Base-by-base conservation (phyloP, 1,140 invertebrate genomes). In the Wiebesia pumilae region DNA sequence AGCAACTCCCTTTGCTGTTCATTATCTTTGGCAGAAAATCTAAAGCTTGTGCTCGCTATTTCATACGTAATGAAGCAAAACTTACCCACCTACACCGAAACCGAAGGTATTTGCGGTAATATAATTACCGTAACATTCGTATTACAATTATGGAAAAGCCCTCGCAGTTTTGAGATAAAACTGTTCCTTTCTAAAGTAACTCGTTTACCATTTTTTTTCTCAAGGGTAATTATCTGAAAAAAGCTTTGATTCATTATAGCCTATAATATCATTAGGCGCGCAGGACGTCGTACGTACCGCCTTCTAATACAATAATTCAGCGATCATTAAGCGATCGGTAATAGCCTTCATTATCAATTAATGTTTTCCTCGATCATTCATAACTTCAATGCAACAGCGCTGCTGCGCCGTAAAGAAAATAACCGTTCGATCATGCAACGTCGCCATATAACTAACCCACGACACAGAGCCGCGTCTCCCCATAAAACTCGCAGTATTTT, bases 321-420 rank as follows among this genome's bases (percentile, higher is more conserved):
- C 0, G 38, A 43, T 43, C 71, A 43, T 75, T 75, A 75, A 75
- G 43, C 24, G 71, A 75, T 75, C 71, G 38, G 71, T 43, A 75
- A 75, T 75, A 43, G 71, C 71, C 71, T 75, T 75, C 71, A 43
- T 75, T 75, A 75, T 75, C 71, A 75, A 75, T 75, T 75, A 75
- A 75, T 43, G 71, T 38, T 43, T 33, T 38, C 71, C 71, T 43
- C 14, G 71, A 75, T 75, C 71, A 40, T 75, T 75, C 71, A 43
- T 75, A 75, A 75, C 71, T 75, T 21, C 4, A 21, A 27, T 75
- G 71, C 21, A 75, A 19, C 33, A 38, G 71, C 10, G 40, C 38
- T 43, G 71, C 21, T 38, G 6, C 24, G 71, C 38, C 71, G 27
- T 75, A 75, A 75, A 75, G 71, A 75, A 75, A 75, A 75, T 75